Evolutionary conservation across 2,888 invertebrate species (phyloP), one percentile per base, ranked within the genome.

Genomic region (Girardia tigrina): DNA sequence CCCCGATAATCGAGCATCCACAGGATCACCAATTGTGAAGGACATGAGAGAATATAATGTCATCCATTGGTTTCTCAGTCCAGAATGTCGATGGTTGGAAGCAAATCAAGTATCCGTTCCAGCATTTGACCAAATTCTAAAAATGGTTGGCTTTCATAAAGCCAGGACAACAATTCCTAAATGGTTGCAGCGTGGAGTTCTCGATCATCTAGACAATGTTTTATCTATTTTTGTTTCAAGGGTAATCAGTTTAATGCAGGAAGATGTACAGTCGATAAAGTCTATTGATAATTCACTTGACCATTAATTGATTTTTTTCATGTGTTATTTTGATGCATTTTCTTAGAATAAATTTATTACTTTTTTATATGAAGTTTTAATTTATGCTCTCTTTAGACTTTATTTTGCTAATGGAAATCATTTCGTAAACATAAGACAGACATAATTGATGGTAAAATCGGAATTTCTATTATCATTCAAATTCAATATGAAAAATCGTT

Each of bases 151-250:
- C n/a, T 75, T 75, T 26, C 2, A 26, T 14, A 74, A 75, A 36
- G 75, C 75, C 2, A 28, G 75, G 42, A 74, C 42, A 26, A 98
- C 98, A 76, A 98, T 98, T 82, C 98, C 98, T 77, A 98, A 98
- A 86, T 98, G 97, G 94, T 89, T 97, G 87, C 98, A 98, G 85
- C 88, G 98, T 75, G 97, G 97, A 16, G 91, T 94, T 80, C 91
- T 98, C 89, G 98, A 98, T 86, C 94, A 95, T 0, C 86, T 95
- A 75, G 97, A 98, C 86, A 91, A 92, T 83, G 88, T 95, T 20
- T 78, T 83, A 4, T 82, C 83, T 4, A 78, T 83, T 73, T 79
- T 84, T 0, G 82, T 84, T 23, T 80, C 81, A 23, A 23, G 69
- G 20, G 56, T 74, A 26, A 74, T 74, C 2, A 69, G 70, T 26